Base-by-base conservation (phyloP, 2,888 invertebrate species). In the Mylabris sibirica region DNA sequence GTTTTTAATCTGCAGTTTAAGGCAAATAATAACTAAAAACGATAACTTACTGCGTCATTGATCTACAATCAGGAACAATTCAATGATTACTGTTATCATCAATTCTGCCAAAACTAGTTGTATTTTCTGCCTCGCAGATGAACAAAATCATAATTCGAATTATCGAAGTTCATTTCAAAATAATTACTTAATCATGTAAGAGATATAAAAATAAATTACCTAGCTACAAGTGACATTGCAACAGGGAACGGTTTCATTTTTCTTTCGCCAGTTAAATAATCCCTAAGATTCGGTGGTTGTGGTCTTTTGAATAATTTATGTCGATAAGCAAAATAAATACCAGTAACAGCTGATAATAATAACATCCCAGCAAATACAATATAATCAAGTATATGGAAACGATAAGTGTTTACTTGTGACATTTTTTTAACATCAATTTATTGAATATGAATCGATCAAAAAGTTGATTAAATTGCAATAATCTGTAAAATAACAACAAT, bases 221-320 rank as follows among this genome's bases (percentile, higher is more conserved):
- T 93, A 66, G 95, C 95, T 79, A 96, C 90, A 41, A 96, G 88
- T 9, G 95, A 95, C 89, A 95, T 91, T 26, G 95, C 92, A 17
- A 96, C 94, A 0, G 96, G 96, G 80, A 95, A 92, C 0, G 92
- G 90, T 69, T 90, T 89, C 87, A 95, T 88, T 68, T 90, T 87
- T 77, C 89, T 88, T 67, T 92, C 92, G 38, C 94, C 95, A 71
- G 95, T 88, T 64, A 96, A 86, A 82, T 95, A 95, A 79, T 93
- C 93, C 75, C 87, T 86, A 1, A 87, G 83, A 79, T 75, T 86
- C 82, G 80, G 84, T 79, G 83, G 85, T 11, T 87, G 86, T 66
- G 85, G 84, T 20, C 80, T 81, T 63, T 87, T 85, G 70, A 88
- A 89, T 24, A 79, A 79, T 71, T 86, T 84, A 34, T 82, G 81